Evolutionary conservation across 2,113 vertebrate genomes (phyloP), one percentile per base, ranked within the genome.

Genomic region (Stegostoma tigrinum): DNA sequence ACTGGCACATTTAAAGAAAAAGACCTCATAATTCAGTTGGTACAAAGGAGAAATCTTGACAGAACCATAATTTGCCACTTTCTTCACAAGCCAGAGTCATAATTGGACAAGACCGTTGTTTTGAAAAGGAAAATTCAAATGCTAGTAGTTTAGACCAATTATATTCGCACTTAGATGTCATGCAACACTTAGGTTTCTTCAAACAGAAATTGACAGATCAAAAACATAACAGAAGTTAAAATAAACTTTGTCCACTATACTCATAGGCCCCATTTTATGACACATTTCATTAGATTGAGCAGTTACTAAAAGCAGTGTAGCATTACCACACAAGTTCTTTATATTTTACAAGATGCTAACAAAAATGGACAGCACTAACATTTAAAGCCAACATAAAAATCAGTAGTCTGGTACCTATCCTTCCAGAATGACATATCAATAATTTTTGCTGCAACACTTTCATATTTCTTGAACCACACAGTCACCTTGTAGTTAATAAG

Each of bases 401-500:
- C 23, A 95, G 7, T 3, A 72, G 64, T 68, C 93, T 72, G 42
- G 17, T 14, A 72, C 68, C 94, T 72, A 45, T 17, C 68, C 42
- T 45, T 52, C 12, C 55, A 61, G 55, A 61, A 61, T 7, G 48
- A 95, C 23, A 17, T 14, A 24, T 67, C 5, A 72, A 14, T 45
- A 27, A 72, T 95, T 52, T 75, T 52, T 48, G 27, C 67, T 34
- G 24, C 45, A 45, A 12, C 27, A 34, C 68, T 95, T 95, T 95
- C 68, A 95, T 95, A 68, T 48, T 52, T 70, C 94, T 68, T 75
- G 30, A 95, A 95, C 67, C 94, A 72, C 67, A 75, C 67, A 45
- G 67, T 70, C 68, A 27, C 91, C 91, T 94, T 72, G 68, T 52
- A 95, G 94, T 95, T 95, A 95, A 95, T 95, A 95, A 95, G 94